Conservation (phyloP, 2,888 invertebrate genomes). For the Eutolmus rufibarbis region DNA sequence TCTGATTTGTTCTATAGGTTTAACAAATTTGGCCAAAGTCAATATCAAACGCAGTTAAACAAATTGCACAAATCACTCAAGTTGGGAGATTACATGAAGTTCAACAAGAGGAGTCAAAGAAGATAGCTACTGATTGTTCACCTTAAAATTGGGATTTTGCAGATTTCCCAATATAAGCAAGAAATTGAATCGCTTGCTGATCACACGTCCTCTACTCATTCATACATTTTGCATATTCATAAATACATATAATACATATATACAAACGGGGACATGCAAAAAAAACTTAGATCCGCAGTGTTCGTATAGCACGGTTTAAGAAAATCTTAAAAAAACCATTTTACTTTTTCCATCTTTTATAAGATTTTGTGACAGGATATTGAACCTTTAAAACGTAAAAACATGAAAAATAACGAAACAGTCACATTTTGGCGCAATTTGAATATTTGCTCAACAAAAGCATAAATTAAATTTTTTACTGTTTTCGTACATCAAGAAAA, state of each 20-base stretch:
- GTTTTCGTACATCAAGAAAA: neutral
- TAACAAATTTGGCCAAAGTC: no score
- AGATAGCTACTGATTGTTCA: neutral
- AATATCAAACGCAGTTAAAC: no score
- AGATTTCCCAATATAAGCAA: neutral
- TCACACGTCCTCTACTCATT: neutral
- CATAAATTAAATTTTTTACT: neutral
- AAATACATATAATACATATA: neutral
- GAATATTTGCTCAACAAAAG: neutral
- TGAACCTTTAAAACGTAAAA: neutral
- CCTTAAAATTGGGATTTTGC: neutral
- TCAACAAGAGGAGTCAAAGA: no score
- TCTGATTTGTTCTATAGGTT: no score
- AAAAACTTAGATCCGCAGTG: neutral
- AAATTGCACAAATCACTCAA: no score
- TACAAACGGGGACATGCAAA: neutral
- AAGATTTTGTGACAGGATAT: neutral
- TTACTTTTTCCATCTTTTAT: neutral
- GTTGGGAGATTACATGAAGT: no score
- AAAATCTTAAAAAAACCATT: no score
- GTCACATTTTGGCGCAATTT: neutral
- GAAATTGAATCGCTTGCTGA: neutral
- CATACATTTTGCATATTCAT: neutral
- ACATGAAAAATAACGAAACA: neutral
- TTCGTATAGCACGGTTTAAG: neutral